Percentiles rank a stretch among this genome's conserved stretches.
phyloP scores from a whole-genome alignment of 2,888 invertebrate species.

The Lordiphosa andalusiaca region DNA sequence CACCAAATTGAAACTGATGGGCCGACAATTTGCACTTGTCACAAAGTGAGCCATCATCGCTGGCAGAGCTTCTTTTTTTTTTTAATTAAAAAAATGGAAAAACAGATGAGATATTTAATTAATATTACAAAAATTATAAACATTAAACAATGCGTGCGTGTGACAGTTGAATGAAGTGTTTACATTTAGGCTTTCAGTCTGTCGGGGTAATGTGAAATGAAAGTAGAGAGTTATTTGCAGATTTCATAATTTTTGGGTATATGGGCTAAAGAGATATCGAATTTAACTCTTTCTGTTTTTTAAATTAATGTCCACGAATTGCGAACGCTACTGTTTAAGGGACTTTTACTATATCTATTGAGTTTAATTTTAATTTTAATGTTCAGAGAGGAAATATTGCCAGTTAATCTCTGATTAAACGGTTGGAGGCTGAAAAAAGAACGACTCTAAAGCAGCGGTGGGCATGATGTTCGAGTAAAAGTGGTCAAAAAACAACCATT shows the following conservation, averaged over 20 bases:
- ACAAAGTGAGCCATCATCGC: slow-evolving; percentile 63
- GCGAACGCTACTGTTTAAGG: no score
- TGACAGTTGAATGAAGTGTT: slow-evolving; percentile 45
- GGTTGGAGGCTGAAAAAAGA: no score
- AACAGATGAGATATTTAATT: slow-evolving; percentile 60
- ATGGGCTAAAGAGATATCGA: neutral
- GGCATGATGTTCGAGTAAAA: no score
- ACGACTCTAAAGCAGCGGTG: no score
- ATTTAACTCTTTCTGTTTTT: no score
- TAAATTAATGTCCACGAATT: no score
- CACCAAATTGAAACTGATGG: slow-evolving; percentile 55
- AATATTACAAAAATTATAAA: slow-evolving; percentile 72
- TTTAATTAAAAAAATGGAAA: slow-evolving; percentile 43
- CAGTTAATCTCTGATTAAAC: no score
- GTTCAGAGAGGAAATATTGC: no score
- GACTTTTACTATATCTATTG: no score
- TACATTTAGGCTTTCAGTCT: slow-evolving; percentile 49
- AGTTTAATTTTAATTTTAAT: no score
- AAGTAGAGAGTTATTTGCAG: no score
- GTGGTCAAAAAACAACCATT: no score
- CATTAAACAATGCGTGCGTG: slow-evolving; percentile 45
- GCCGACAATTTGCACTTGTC: slow-evolving; percentile 34
- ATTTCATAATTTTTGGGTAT: neutral
- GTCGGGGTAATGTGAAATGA: slow-evolving; percentile 17
- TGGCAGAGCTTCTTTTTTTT: neutral